Base-by-base conservation (phyloP, 2,113 vertebrate genomes). In the Eulacestoma nigropectus region DNA sequence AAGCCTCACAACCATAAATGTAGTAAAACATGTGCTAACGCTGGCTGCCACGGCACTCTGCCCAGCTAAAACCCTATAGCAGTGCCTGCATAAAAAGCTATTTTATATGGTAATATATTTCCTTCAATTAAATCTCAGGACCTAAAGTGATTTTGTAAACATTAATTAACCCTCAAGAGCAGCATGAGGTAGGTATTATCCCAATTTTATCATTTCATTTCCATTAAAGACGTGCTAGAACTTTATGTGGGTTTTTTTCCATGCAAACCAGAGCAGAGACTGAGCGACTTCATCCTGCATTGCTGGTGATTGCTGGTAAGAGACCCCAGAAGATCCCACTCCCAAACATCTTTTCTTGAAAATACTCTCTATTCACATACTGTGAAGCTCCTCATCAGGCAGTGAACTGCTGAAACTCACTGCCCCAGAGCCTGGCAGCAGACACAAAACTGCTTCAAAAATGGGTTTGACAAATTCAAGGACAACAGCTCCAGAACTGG, bases 131-230 rank as follows among this genome's bases (percentile, higher is more conserved):
- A 90, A 94, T 86, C 75, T 93, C 52, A 8, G 64, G 68, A 88
- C 96, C 88, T 84, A 53, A 97, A 96, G 88, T 96, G 90, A 95
- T 96, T 97, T 82, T 72, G 88, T 87, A 96, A 97, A 97, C 93
- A 95, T 92, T 96, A 94, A 96, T 95, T 96, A 96, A 96, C 74
- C 89, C 83, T 93, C 86, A 87, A 84, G 88, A 94, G 90, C 90
- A 96, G 92, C 64, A 81, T 64, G 83, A 90, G 56, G 95, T 86
- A 84, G n/a, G 52, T 90, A 93, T 93, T 93, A 96, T 87, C 60
- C 73, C 56, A 89, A 92, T 90, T 89, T 90, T 65, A 93, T 73
- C 5, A 73, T 78, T 96, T 92, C 70, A 47, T 95, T 96, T 96
- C 75, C 92, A 94, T 84, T 94, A 94, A 89, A 84, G 90, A 91